These are phyloP conservation scores for Lepidochrysops patricia DNA, from an alignment of 2,888 invertebrate species.

Conservation along the genomic window DNA sequence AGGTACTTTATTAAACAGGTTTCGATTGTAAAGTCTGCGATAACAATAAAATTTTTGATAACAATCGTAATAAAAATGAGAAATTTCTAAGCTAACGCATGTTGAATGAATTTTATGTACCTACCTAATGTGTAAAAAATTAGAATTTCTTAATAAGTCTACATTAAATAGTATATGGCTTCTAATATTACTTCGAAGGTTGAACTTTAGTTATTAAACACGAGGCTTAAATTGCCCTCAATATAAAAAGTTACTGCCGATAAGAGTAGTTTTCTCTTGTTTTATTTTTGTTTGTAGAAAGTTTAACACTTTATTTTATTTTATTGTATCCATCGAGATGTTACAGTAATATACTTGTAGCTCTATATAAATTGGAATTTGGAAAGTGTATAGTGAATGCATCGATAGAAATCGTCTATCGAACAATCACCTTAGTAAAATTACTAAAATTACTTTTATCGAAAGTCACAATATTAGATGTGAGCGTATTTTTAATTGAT, in stretches of 20 bases:
- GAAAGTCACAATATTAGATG: too few species aligned
- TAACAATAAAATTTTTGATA: neutral
- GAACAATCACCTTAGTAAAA: neutral
- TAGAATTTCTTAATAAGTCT: too few species aligned
- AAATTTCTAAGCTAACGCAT: too few species aligned
- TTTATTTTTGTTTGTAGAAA: neutral
- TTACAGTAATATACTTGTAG: neutral
- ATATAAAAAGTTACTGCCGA: too few species aligned
- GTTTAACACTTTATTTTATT: neutral
- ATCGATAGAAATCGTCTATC: neutral
- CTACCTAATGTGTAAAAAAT: too few species aligned
- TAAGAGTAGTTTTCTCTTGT: neutral
- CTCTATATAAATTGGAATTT: constrained; percentile 1
- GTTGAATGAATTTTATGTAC: too few species aligned
- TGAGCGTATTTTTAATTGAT: too few species aligned
- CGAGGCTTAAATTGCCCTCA: too few species aligned
- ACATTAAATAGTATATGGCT: too few species aligned
- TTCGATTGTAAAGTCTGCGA: neutral
- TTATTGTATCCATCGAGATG: neutral
- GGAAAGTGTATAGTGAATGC: neutral
- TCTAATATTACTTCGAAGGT: too few species aligned
- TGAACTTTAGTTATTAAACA: too few species aligned
- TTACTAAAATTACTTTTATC: too few species aligned
- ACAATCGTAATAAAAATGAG: neutral
- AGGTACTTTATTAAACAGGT: neutral